phyloP scores from a whole-genome alignment of 1,140 invertebrate species.

The Cataglyphis hispanica region DNA sequence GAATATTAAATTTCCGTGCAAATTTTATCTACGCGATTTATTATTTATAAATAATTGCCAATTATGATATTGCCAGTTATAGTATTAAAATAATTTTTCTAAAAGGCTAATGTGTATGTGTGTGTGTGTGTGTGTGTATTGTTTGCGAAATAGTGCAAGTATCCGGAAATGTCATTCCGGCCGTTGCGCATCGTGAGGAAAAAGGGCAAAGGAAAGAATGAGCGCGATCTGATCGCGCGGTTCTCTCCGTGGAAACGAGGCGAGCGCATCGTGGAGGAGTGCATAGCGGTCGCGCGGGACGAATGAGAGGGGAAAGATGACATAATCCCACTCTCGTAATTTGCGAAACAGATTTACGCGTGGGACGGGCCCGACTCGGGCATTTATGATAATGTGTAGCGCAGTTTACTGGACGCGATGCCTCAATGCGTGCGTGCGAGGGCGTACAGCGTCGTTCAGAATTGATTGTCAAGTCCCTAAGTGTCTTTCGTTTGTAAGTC shows the following conservation, averaged over 20 bases:
- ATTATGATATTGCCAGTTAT: background rate
- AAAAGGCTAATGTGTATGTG: background rate
- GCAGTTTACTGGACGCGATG: constrained; percentile 78
- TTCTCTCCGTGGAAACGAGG: constrained; percentile 64
- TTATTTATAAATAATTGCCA: background rate
- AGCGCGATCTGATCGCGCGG: constrained; percentile 56
- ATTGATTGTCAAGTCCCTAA: background rate
- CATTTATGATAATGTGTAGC: constrained; percentile 85
- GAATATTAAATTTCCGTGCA: background rate
- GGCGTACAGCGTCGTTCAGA: constrained; percentile 48
- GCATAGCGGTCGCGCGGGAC: constrained; percentile 57
- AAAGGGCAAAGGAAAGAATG: constrained; percentile 65
- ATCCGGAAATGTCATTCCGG: constrained; percentile 39
- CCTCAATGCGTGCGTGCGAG: constrained; percentile 68
- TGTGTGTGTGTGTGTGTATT: background rate
- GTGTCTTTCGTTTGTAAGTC: background rate
- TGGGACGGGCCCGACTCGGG: constrained; percentile 83
- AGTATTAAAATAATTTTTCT: background rate
- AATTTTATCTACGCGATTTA: background rate
- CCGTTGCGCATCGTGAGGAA: constrained; percentile 35
- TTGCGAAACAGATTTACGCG: constrained; percentile 86
- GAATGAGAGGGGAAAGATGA: constrained; percentile 79
- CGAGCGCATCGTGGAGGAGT: constrained; percentile 62
- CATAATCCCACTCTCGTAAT: constrained; percentile 83
- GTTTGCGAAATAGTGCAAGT: constrained; percentile 19